Evolutionary conservation across 2,888 invertebrate genomes (phyloP), one percentile per base, ranked within the genome.

Genomic region (Synanthedon myopaeformis): DNA sequence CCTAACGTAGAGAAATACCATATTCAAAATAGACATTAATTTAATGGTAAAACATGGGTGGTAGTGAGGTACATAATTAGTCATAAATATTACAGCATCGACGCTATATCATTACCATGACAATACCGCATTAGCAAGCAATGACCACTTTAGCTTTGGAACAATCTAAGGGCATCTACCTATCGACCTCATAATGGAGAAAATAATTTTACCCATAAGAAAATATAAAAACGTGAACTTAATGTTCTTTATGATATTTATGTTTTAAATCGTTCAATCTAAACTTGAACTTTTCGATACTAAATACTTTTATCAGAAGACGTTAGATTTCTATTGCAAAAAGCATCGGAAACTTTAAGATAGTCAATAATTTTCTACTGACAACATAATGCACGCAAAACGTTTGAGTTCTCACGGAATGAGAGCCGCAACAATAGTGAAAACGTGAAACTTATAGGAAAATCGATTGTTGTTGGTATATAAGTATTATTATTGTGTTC

Each of bases 391-490:
- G 45, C 45, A 13, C 45, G 45, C 45, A 45, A 45, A 45, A 45
- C 45, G 14, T 45, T 13, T 6, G 14, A 13, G 45, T 70, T 76
- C 76, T 59, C 76, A 77, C 69, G 71, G 60, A 67, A 63, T 54
- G 61, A 57, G 61, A 67, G 23, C 8, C 23, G 49, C 62, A 60
- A 60, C 58, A 45, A 45, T 12, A 45, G 35, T 35, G 58, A 63
- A 62, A 56, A 59, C 66, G 74, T 67, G 75, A 74, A 76, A 76
- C 70, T 66, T 57, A 62, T 61, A 67, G 65, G 66, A 67, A 70
- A 68, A 66, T 69, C 63, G 53, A 63, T 64, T 61, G 58, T 61
- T 57, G 67, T 72, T 72, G 64, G 68, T 61, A 51, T n/a, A 45
- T 5, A 10, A 14, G 11, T 45, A 45, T 10, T 6, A 49, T 19